phyloP scores from a whole-genome alignment of 2,888 invertebrate genomes.

The Apodemia zela region DNA sequence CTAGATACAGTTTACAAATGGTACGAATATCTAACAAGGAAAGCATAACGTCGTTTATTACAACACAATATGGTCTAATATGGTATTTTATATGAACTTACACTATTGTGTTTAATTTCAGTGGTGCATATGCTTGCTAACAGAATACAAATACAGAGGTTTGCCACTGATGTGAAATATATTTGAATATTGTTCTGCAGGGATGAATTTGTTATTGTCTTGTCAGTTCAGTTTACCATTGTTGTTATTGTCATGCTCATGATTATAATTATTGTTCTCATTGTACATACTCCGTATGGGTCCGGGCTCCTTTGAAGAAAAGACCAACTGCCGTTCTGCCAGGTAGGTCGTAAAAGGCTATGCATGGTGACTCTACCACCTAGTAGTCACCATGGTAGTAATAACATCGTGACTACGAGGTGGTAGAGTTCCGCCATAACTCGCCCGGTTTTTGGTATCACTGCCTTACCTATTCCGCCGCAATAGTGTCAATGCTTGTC shows the following conservation, averaged over 20 bases:
- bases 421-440: too few species aligned
- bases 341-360: too few species aligned
- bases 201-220: neutral
- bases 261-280: neutral
- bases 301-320: too few species aligned
- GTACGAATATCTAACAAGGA: neutral
- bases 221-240: neutral
- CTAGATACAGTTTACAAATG: conserved; percentile 24
- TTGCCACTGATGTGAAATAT: conserved; percentile 8
- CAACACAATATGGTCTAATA: conserved; percentile 6
- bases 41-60: neutral
- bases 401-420: too few species aligned
- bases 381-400: too few species aligned
- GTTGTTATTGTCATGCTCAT: neutral
- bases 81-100: conserved; percentile 5
- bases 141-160: conserved; percentile 14
- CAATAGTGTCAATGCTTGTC: too few species aligned
- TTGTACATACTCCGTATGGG: neutral
- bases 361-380: too few species aligned
- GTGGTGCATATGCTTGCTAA: neutral
- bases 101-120: conserved; percentile 1
- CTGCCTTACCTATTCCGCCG: too few species aligned
- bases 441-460: too few species aligned
- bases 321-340: too few species aligned
- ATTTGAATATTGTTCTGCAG: conserved; percentile 9